Evolutionary conservation across 2,888 invertebrate genomes (phyloP), one percentile per base, ranked within the genome.

Genomic region (Drosophila multiciliata): DNA sequence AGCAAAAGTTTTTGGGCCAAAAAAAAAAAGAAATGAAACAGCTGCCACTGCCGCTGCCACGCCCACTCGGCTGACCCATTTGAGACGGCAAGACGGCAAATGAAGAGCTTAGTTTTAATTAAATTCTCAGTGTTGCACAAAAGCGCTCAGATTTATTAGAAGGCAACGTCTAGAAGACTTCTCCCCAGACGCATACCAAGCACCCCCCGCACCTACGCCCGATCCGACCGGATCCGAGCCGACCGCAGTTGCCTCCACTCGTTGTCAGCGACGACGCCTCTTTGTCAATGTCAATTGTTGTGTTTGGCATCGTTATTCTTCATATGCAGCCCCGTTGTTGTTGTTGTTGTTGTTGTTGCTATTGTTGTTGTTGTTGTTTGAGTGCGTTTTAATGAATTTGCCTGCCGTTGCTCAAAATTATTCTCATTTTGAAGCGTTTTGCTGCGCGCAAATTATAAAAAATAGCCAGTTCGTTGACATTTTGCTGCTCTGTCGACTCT

Each of bases 71-170:
- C 57, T 74, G 70, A 78, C 77, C 75, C 68, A 49, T 57, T 71
- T 68, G 52, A 58, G 52, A 29, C 8, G 36, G 55, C 61, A 53
- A 45, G 53, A 55, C 11, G 58, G 66, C 71, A 80, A 84, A 76
- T 74, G 79, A 78, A 80, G 82, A 83, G 84, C 82, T 87, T 85
- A 79, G 83, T 85, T 87, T 87, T 85, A 84, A 85, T 85, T 87
- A 87, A 85, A 87, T 87, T 84, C 84, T 73, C 69, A 67, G 63
- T 59, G 68, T 53, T 72, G 73, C 57, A 65, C 73, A 78, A 68
- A 73, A 80, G 71, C 59, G 58, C 60, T 64, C 80, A 77, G 87
- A 87, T 82, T 82, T 74, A 73, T 75, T 78, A 82, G 78, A 73
- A 64, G 70, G 64, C 67, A 54, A 38, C 53, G 70, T 67, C 62